Percentiles rank a stretch among this genome's conserved stretches.
These are phyloP conservation scores for Drosophila suzukii DNA, from an alignment of 1,140 invertebrate species.

Conservation along the genomic window DNA sequence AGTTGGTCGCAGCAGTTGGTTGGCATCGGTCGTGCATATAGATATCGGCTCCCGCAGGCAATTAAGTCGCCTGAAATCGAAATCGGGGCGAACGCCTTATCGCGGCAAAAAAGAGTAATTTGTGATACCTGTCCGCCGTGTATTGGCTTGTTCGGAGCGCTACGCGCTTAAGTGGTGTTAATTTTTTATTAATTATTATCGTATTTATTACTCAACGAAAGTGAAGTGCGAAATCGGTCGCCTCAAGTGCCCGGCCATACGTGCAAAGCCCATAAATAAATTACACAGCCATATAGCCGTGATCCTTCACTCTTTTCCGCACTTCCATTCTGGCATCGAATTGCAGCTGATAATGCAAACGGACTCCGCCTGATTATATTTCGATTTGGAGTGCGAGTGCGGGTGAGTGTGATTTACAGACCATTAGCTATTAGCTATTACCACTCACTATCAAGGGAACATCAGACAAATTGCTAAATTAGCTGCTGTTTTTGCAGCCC, in stretches of 20 bases:
- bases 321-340: slow-evolving; percentile 1
- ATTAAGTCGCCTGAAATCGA: slow-evolving; percentile 10
- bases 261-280: slow-evolving; percentile 54
- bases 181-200: slow-evolving; percentile 82
- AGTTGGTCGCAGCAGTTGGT: slow-evolving; percentile 63
- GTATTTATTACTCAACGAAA: slow-evolving; percentile 72
- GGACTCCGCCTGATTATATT: slow-evolving; percentile 4
- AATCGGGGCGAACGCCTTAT: slow-evolving; percentile 67
- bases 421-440: slow-evolving; percentile 68
- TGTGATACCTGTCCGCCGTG: slow-evolving; percentile 78
- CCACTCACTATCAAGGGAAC: slow-evolving; percentile 64
- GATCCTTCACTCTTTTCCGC: slow-evolving; percentile 24
- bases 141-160: slow-evolving; percentile 67
- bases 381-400: slow-evolving; percentile 3
- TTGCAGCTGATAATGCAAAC: slow-evolving; percentile 34
- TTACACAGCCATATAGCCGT: slow-evolving; percentile 23
- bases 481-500: slow-evolving; percentile 57
- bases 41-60: background rate
- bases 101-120: slow-evolving; percentile 73
- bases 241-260: slow-evolving; percentile 44
- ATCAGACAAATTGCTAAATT: slow-evolving; percentile 80
- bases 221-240: slow-evolving; percentile 51
- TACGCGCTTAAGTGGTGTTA: slow-evolving; percentile 80
- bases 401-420: slow-evolving; percentile 68
- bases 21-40: slow-evolving; percentile 40